These are phyloP conservation scores for Ceyx melanurus DNA, from an alignment of 2,113 vertebrate genomes.

Conservation along the genomic window DNA sequence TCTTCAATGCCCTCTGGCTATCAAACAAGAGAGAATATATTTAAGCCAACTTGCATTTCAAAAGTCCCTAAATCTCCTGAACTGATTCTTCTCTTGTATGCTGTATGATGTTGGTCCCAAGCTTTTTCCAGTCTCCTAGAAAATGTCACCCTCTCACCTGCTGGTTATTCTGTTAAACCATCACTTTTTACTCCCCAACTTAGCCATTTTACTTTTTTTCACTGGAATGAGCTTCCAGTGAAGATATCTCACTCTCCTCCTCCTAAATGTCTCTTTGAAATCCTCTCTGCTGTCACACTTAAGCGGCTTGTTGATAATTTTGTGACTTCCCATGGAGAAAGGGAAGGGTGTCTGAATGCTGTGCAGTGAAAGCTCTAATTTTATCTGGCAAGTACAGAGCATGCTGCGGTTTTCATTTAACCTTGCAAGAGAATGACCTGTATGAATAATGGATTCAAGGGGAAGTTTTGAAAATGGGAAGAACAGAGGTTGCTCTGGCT, in stretches of 20 bases:
- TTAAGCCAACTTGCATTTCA: not conserved
- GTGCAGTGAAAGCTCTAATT: not conserved
- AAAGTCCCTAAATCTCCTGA: not conserved
- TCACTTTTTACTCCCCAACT: not conserved
- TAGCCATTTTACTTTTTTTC: not conserved
- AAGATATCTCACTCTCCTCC: not conserved
- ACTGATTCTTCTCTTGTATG: not conserved
- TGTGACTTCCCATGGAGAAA: not conserved
- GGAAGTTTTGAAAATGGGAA: slow-evolving; percentile 17
- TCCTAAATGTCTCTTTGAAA: slow-evolving; percentile 24
- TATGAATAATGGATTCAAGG: slow-evolving; percentile 16
- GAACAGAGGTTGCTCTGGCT: slow-evolving; percentile 10
- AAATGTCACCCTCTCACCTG: not conserved
- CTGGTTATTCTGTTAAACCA: not conserved
- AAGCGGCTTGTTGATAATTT: slow-evolving; percentile 28
- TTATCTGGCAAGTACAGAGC: slow-evolving; percentile 11
- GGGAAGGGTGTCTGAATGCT: not conserved
- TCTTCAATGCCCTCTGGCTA: not conserved
- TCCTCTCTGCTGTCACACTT: not conserved
- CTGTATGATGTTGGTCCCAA: not conserved
- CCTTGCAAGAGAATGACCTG: slow-evolving; percentile 36
- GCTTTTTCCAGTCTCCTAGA: not conserved
- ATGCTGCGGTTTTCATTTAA: not conserved
- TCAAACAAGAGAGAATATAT: not conserved
- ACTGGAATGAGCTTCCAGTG: not conserved